Percentiles rank a stretch among this genome's conserved stretches.
Evolutionary conservation across 2,113 vertebrate genomes (phyloP).

Genomic region (Hymenochirus boettgeri): DNA sequence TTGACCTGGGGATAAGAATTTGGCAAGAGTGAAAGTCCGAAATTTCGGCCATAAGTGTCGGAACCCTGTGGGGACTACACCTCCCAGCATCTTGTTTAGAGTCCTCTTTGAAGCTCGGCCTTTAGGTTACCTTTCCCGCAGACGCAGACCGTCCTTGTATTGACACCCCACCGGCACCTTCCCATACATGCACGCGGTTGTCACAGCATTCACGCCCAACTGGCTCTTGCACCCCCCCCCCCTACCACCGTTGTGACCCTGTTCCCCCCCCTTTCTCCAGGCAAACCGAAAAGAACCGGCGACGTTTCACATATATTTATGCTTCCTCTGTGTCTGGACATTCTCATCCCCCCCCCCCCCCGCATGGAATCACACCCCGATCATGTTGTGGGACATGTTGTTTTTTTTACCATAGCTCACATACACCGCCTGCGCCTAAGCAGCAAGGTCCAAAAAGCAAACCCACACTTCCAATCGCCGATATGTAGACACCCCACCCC

Average conservation of each 20-base stretch:
- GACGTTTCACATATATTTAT: constrained; percentile 98
- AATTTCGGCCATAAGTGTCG: constrained; percentile 81
- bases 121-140: constrained; percentile 94
- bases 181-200: no score
- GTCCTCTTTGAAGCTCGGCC: constrained; percentile 79
- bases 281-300: constrained; percentile 94
- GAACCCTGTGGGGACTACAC: constrained; percentile 92
- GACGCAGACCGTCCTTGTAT: constrained; percentile 90
- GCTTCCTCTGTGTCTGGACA: constrained; percentile 83
- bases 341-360: no score
- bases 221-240: no score
- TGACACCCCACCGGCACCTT: no score
- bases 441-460: constrained; percentile 52
- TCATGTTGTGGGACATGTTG: constrained; percentile 85
- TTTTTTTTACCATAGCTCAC: constrained; percentile 79
- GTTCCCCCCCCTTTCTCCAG: constrained; percentile 92
- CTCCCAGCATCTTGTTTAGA: constrained; percentile 87
- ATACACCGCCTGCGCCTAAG: constrained; percentile 61
- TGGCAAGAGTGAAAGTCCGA: constrained; percentile 74
- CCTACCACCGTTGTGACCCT: no score
- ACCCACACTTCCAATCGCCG: constrained; percentile 39
- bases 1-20: no score
- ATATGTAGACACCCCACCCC: constrained; percentile 39
- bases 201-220: no score
- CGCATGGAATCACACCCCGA: constrained; percentile 91